These are phyloP conservation scores for Aricia agestis DNA, from an alignment of 1,140 invertebrate genomes.

Conservation along the genomic window DNA sequence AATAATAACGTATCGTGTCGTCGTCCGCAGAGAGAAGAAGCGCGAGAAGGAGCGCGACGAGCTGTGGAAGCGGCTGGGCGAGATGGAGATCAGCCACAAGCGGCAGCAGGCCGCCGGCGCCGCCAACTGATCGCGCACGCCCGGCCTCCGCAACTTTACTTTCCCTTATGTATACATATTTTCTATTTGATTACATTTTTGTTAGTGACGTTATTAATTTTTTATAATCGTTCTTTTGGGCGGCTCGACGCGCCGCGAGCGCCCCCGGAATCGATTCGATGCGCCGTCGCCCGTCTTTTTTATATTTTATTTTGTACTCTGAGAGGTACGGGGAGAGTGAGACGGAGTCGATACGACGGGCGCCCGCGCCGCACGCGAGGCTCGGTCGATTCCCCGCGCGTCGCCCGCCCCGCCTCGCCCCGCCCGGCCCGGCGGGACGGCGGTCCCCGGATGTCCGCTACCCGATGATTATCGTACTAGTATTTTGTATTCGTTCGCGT, in stretches of 20 bases:
- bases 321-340: neutral
- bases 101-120: conserved; percentile 42
- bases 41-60: conserved; percentile 95
- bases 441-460: conserved; percentile 20
- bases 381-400: conserved; percentile 9
- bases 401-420: neutral
- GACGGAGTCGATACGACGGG: neutral
- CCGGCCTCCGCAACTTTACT: conserved; percentile 52
- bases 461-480: conserved; percentile 42
- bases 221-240: conserved; percentile 53
- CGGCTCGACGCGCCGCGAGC: conserved; percentile 16
- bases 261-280: neutral
- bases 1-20: neutral
- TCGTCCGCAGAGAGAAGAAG: conserved; percentile 89
- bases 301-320: conserved; percentile 5
- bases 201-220: conserved; percentile 69
- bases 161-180: conserved; percentile 66
- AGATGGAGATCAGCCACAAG: conserved; percentile 83
- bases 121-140: conserved; percentile 47
- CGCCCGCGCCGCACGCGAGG: neutral
- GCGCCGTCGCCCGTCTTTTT: neutral
- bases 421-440: conserved; percentile 12
- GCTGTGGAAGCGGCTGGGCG: conserved; percentile 93
- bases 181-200: conserved; percentile 71
- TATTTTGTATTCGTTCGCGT: conserved; percentile 65